Base-by-base conservation (phyloP, 2,113 vertebrate genomes). In the Heteronetta atricapilla region DNA sequence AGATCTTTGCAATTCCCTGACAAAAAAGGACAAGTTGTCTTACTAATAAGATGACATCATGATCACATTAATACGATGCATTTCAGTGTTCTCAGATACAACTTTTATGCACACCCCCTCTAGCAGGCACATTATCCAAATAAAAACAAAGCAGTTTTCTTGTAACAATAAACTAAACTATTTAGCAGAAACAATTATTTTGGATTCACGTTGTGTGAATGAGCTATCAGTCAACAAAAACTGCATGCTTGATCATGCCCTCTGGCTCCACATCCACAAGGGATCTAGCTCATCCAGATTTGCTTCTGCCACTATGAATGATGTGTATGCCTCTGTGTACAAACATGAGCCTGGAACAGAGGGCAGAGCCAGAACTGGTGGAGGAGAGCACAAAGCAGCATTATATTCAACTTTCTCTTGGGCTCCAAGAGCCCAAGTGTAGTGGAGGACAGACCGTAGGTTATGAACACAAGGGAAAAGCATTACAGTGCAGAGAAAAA, bases 11-110 rank as follows among this genome's bases (percentile, higher is more conserved):
- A 93, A 92, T 92, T 97, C 92, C 40, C 92, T 90, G 80, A 96
- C 93, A 92, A 90, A 96, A 96, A 94, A 82, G 86, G 83, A 97
- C 93, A 93, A 95, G 95, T 93, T 90, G 93, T 81, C 90, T 95
- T 86, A 69, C 92, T 90, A 96, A 94, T 90, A 93, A 93, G 90
- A 76, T 0, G 10, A 79, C 83, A 77, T 46, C 80, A 46, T 29
- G 83, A 92, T 90, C 83, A 69, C 77, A 40, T 75, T 92, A 89
- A 95, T 66, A 79, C 90, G 86, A 92, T 82, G 74, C 74, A 86
- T 92, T 79, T 92, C 62, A 31, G 13, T 38, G 62, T 83, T 89
- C 77, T 86, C 83, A 53, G 86, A 93, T 76, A 56, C 86, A 94
- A 75, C 40, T 90, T 87, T 31, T 33, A 89, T 34, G 59, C 25